A percentile compares a stretch with the other conserved stretches of the same genome.
Conservation (phyloP, 2,888 invertebrate genomes). For the Oscheius sp. region DNA sequence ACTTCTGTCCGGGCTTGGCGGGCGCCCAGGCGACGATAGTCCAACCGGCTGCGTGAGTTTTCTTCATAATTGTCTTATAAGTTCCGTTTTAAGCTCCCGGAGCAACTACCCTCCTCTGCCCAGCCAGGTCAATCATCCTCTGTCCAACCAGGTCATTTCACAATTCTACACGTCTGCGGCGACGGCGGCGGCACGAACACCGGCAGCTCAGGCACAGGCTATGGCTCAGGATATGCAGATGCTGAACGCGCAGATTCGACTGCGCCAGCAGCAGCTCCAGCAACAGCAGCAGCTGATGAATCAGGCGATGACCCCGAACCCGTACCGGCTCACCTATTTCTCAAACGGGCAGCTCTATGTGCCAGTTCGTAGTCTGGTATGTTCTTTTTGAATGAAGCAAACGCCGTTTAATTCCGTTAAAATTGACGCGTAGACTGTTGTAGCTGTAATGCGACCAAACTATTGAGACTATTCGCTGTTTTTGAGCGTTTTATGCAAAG, state of each 20-base stretch:
- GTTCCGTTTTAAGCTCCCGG: slow-evolving; percentile 5
- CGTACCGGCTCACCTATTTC: slow-evolving; percentile 7
- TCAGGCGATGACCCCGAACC: not conserved
- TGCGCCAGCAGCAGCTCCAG: slow-evolving; percentile 15
- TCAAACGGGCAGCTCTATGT: slow-evolving; percentile 19
- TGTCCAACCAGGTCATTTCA: too few species aligned
- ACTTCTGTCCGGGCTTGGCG: not conserved
- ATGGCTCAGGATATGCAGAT: not conserved
- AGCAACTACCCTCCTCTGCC: not conserved
- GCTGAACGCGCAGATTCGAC: not conserved
- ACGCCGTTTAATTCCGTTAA: too few species aligned
- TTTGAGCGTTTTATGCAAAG: too few species aligned
- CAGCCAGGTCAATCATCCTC: too few species aligned
- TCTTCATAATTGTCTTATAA: not conserved
- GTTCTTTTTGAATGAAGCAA: not conserved
- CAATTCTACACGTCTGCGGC: not conserved
- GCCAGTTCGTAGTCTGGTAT: slow-evolving; percentile 16
- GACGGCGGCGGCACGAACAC: slow-evolving; percentile 4
- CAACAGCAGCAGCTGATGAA: not conserved
- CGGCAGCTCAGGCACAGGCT: not conserved
- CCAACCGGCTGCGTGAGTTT: slow-evolving; percentile 26
- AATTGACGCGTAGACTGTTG: too few species aligned
- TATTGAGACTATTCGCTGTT: too few species aligned
- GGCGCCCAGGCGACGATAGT: slow-evolving; percentile 1
- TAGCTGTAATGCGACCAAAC: too few species aligned